These are phyloP conservation scores for Tridacna crocea DNA, from an alignment of 2,888 invertebrate species.

Conservation along the genomic window DNA sequence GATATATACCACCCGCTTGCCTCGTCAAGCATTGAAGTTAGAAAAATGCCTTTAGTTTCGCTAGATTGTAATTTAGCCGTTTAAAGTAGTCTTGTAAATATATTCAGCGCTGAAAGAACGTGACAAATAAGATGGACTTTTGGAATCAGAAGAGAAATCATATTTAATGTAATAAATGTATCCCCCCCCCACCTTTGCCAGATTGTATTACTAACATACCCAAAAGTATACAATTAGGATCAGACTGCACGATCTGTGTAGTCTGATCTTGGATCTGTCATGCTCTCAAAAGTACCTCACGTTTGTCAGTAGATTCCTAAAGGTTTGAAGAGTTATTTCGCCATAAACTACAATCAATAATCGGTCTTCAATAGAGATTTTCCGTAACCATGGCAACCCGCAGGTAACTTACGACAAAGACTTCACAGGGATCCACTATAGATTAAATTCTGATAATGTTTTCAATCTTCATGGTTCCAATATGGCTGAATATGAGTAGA, in stretches of 20 bases:
- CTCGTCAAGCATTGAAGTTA: no score
- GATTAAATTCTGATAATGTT: constrained; percentile 15
- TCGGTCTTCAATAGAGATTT: constrained; percentile 34
- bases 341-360: constrained; percentile 23
- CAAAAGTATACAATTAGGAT: not conserved
- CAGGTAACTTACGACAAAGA: constrained; percentile 50
- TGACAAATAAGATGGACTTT: no score
- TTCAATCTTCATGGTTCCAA: not conserved
- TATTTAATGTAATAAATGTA: not conserved
- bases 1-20: no score
- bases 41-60: no score
- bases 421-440: constrained; percentile 39
- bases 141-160: no score
- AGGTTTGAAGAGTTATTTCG: not conserved
- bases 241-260: no score
- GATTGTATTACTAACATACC: not conserved
- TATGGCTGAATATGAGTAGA: not conserved
- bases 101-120: no score
- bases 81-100: no score
- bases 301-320: no score
- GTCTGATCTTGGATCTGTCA: no score
- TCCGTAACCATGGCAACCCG: constrained; percentile 51
- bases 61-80: no score
- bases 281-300: no score
- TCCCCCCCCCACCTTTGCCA: not conserved